These are phyloP conservation scores for Lethrus apterus DNA, from an alignment of 1,140 invertebrate species.

Conservation along the genomic window DNA sequence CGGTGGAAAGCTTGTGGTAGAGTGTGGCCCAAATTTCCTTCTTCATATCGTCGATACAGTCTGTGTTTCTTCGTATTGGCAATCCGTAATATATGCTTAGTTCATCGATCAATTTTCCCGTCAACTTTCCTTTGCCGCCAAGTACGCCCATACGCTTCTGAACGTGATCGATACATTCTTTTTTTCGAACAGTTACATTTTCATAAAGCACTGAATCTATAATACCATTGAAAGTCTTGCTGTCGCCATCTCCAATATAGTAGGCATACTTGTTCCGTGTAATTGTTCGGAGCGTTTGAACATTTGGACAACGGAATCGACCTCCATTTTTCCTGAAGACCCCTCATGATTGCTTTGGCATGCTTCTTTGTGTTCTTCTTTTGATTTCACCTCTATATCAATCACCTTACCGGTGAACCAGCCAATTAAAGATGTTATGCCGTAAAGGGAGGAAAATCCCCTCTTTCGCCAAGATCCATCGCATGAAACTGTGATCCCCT, in stretches of 20 bases:
- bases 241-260: constrained; percentile 4
- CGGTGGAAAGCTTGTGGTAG: constrained; percentile 25
- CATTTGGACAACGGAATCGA: constrained; percentile 27
- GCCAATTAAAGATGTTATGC: constrained; percentile 24
- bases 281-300: constrained; percentile 21
- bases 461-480: constrained; percentile 28
- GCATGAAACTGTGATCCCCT: constrained; percentile 24
- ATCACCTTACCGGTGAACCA: constrained; percentile 28
- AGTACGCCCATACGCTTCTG: constrained; percentile 26
- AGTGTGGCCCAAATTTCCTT: constrained; percentile 28
- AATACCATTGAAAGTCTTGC: background rate
- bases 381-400: constrained; percentile 25
- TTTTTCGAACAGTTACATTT: constrained; percentile 15
- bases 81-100: constrained; percentile 27
- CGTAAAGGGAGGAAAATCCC: constrained; percentile 29
- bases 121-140: constrained; percentile 12
- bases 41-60: constrained; percentile 27
- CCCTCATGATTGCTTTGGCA: constrained; percentile 28
- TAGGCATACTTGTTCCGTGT: constrained; percentile 14
- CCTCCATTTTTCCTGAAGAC: constrained; percentile 28
- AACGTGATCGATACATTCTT: constrained; percentile 25
- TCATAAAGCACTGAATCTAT: constrained; percentile 8
- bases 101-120: constrained; percentile 4
- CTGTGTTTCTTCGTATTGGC: constrained; percentile 24
- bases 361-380: constrained; percentile 20